A percentile compares a stretch with the other conserved stretches of the same genome.
Conservation (phyloP, 2,797 vertebrate species). For the Triplophysa bombifrons region DNA sequence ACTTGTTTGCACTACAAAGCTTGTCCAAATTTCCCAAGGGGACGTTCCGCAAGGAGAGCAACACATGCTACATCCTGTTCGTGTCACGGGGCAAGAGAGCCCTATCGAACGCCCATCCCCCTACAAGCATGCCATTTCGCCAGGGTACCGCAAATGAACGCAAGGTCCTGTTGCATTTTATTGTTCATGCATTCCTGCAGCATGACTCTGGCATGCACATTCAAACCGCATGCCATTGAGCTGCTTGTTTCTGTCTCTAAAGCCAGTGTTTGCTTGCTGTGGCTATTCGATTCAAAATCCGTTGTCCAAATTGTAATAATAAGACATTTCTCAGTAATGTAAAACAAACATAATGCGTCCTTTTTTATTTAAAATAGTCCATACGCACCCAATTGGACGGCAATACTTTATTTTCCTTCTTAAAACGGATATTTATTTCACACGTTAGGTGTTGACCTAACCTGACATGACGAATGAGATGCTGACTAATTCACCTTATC, state of each 20-base stretch:
- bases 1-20: constrained; percentile 44
- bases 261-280: not conserved
- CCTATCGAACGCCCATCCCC: not conserved
- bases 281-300: constrained; percentile 13
- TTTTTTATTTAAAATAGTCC: not conserved
- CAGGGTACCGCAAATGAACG: constrained; percentile 42
- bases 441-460: constrained; percentile 17
- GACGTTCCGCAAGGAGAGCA: constrained; percentile 44
- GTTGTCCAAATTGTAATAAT: constrained; percentile 13
- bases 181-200: constrained; percentile 55
- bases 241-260: not conserved
- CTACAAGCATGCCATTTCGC: constrained; percentile 27
- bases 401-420: not conserved
- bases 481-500: constrained; percentile 33
- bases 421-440: constrained; percentile 18
- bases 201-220: constrained; percentile 47
- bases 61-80: constrained; percentile 57
- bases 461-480: constrained; percentile 37
- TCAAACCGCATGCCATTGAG: constrained; percentile 13
- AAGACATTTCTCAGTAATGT: not conserved
- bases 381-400: not conserved
- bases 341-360: not conserved
- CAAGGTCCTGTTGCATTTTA: constrained; percentile 37
- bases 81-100: constrained; percentile 43
- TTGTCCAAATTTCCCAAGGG: constrained; percentile 39